These are phyloP conservation scores for Dolichotis patagonum DNA, from an alignment of 2,113 vertebrate species.

Conservation along the genomic window DNA sequence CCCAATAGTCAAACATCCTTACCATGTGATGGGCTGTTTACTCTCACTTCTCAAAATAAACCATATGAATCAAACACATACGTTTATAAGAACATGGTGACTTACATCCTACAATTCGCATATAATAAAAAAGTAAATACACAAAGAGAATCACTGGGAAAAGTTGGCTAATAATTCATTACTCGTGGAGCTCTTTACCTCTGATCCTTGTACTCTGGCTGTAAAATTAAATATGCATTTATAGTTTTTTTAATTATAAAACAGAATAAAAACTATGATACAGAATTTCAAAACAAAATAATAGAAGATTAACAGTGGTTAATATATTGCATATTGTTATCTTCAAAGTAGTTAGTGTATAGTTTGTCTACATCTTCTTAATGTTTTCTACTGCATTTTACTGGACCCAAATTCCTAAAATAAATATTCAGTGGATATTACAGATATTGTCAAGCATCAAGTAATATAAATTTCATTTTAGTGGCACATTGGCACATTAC, in stretches of 20 bases:
- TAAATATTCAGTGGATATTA: background rate
- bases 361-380: background rate
- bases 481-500: background rate
- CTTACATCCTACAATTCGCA: background rate
- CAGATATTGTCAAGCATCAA: background rate
- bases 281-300: too few relatives aligned
- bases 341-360: too few relatives aligned
- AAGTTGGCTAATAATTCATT: background rate
- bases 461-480: slow-evolving; percentile 28
- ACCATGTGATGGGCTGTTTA: background rate
- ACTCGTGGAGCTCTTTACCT: background rate
- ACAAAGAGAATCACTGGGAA: background rate
- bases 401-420: background rate
- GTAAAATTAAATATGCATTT: background rate
- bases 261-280: too few relatives aligned
- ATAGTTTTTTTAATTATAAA: background rate
- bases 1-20: background rate
- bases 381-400: background rate
- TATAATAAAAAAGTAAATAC: background rate
- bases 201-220: background rate
- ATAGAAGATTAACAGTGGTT: too few relatives aligned
- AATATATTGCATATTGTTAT: too few relatives aligned
- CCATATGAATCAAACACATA: background rate
- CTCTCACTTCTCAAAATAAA: slow-evolving; percentile 6
- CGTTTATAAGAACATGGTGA: background rate